A percentile compares a stretch with the other conserved stretches of the same genome.
phyloP scores from a whole-genome alignment of 2,888 invertebrate species.

The Marronus borbonicus region DNA sequence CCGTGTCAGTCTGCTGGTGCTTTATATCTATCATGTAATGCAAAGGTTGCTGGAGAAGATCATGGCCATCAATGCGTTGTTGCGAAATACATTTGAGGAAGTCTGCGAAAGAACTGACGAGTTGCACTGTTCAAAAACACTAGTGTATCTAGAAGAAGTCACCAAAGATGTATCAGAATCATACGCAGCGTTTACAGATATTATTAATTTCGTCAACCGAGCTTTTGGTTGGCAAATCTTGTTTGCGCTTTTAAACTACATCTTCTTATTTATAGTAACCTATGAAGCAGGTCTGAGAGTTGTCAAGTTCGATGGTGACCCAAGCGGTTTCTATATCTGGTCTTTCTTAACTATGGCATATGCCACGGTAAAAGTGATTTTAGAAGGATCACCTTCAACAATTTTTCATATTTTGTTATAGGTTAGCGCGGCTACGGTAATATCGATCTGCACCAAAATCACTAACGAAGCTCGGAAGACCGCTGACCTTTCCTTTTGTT shows the following conservation, averaged over 20 bases:
- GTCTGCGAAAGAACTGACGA: neutral
- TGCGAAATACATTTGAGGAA: neutral
- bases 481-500: neutral
- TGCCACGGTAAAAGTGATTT: too few relatives aligned
- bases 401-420: neutral
- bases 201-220: neutral
- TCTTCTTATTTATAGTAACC: neutral
- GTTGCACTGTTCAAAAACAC: neutral
- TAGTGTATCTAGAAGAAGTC: too few relatives aligned
- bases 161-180: neutral
- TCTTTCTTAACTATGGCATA: too few relatives aligned
- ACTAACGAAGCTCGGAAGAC: conserved; percentile 10
- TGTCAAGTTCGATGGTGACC: neutral
- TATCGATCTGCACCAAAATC: neutral
- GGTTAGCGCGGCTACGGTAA: neutral
- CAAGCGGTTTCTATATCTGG: too few relatives aligned
- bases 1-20: neutral
- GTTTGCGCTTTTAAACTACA: neutral
- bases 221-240: conserved; percentile 18
- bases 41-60: too few relatives aligned
- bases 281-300: conserved; percentile 1
- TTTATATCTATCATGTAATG: neutral
- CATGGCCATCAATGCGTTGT: neutral
- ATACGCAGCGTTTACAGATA: neutral
- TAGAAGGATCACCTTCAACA: too few relatives aligned